A percentile compares a stretch with the other conserved stretches of the same genome.
Evolutionary conservation across 2,113 vertebrate genomes (phyloP).

Genomic region (Cricetomys ansorgei): DNA sequence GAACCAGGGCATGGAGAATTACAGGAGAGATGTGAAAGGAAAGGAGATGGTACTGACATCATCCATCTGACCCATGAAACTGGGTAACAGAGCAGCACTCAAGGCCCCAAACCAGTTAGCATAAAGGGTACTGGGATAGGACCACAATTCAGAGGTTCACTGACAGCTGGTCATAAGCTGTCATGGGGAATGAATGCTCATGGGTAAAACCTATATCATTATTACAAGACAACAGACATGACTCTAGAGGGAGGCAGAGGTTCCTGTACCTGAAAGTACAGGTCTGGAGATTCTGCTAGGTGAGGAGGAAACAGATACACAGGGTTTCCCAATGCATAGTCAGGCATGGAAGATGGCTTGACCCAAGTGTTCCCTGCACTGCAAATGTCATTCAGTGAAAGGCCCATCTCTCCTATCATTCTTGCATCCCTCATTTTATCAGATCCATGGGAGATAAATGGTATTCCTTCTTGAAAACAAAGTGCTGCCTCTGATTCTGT

Average conservation of each 20-base stretch:
- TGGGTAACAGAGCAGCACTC: background rate
- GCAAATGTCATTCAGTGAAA: background rate
- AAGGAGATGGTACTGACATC: background rate
- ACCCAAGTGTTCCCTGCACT: background rate
- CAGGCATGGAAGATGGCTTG: background rate
- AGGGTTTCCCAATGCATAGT: background rate
- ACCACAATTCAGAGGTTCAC: background rate
- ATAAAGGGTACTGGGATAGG: background rate
- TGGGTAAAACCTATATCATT: background rate
- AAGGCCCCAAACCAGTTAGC: background rate
- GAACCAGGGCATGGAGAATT: background rate
- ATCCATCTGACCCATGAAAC: background rate
- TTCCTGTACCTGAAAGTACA: background rate
- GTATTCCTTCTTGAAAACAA: background rate
- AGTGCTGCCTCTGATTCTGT: background rate
- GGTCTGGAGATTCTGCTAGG: rapidly evolving
- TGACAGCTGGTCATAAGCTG: background rate
- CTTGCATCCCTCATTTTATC: background rate
- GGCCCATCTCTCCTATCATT: too few species aligned
- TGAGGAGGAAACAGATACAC: rapidly evolving
- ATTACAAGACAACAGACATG: background rate
- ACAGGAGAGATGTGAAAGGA: background rate
- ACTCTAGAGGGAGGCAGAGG: background rate
- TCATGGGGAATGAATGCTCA: background rate
- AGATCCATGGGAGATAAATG: background rate